Evolutionary conservation across 2,113 vertebrate genomes (phyloP), one percentile per base, ranked within the genome.

Genomic region (Patagioenas fasciata): DNA sequence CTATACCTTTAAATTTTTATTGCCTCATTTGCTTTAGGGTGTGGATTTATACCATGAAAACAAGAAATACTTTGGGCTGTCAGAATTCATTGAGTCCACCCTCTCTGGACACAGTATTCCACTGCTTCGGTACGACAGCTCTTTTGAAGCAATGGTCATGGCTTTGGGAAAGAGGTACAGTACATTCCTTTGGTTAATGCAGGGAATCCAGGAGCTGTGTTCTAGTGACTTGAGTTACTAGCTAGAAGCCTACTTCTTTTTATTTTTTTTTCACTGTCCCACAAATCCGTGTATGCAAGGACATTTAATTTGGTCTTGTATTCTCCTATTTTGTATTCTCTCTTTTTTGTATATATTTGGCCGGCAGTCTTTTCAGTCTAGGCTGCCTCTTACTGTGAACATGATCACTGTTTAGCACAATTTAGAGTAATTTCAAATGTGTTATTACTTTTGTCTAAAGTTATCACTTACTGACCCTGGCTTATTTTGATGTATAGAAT

Each of bases 111-210:
- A 98, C 75, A 98, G 98, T 60, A 98, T 99, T 67, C 99, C 99
- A 13, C 91, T 99, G 91, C 98, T 99, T 89, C 98, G 99, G 67
- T 99, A 99, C 0, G 99, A 99, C 96, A 99, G 98, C 89, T 99
- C 99, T 61, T 99, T 99, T 90, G 99, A 99, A 97, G 99, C 98
- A 94, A 99, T 99, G 99, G 99, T 98, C 58, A 97, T 99, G 23
- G 98, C 98, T 8, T 95, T 99, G 94, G 99, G 99, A 80, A 99
- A 99, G 95, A 99, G 99, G 99, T 99, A 97, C 7, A 6, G 2
- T 31, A 31, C 29, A 4, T 40, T 81, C 15, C 32, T 89, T 90
- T 60, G 7, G 75, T 75, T 91, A 15, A 65, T 5, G 6, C 28
- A 38, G 36, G 16, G 86, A 50, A 66, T 26, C 11, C 58, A 66